A percentile compares a stretch with the other conserved stretches of the same genome.
Conservation (phyloP, 2,797 vertebrate species). For the Phalanger gymnotis region DNA sequence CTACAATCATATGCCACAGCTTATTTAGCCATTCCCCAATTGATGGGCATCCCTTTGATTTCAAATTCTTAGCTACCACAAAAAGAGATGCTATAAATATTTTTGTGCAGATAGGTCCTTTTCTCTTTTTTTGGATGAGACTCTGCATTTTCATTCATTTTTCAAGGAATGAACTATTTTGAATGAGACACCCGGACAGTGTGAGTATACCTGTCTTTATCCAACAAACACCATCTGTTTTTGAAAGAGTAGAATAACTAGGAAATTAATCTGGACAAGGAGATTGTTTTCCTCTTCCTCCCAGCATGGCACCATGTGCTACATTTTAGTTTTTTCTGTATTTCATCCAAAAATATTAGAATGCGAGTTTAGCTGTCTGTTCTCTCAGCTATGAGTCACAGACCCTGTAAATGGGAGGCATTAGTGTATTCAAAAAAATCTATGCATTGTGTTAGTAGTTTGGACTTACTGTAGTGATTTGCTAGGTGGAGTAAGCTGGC, state of each 20-base stretch:
- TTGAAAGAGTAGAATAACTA: conserved; percentile 10
- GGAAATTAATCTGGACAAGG: conserved; percentile 18
- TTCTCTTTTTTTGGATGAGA: too few relatives aligned
- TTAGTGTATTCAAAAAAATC: neutral
- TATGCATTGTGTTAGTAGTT: neutral
- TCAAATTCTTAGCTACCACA: too few relatives aligned
- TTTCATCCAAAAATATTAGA: conserved; percentile 13
- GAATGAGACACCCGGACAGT: conserved; percentile 7
- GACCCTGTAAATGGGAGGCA: neutral
- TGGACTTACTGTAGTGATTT: neutral
- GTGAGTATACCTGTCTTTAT: conserved; percentile 52
- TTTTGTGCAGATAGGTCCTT: too few relatives aligned
- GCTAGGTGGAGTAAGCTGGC: neutral
- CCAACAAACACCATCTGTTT: conserved; percentile 73
- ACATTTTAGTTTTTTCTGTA: neutral
- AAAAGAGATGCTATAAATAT: too few relatives aligned
- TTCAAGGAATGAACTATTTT: conserved; percentile 52
- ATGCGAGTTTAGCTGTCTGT: neutral
- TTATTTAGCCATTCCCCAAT: too few relatives aligned
- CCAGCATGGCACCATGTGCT: neutral
- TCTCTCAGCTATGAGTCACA: neutral
- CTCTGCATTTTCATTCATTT: conserved; percentile 60
- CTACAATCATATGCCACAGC: too few relatives aligned
- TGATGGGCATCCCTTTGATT: too few relatives aligned
- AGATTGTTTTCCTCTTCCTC: conserved; percentile 37